These are phyloP conservation scores for Drosophila fuyamai DNA, from an alignment of 1,140 invertebrate genomes.

Conservation along the genomic window DNA sequence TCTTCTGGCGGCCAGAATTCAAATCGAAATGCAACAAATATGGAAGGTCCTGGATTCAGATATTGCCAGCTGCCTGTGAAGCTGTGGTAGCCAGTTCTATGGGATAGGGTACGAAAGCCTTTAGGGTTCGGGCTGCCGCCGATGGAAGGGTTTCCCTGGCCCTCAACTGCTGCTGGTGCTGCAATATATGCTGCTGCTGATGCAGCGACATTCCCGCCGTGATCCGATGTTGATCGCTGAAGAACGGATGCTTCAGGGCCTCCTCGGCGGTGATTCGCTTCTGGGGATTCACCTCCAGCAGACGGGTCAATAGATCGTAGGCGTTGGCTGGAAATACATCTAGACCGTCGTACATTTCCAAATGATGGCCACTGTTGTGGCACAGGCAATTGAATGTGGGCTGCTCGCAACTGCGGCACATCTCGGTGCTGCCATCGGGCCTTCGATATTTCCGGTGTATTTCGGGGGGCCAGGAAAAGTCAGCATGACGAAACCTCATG, in stretches of 20 bases:
- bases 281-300: constrained; percentile 98
- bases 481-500: constrained; percentile 83
- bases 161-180: constrained; percentile 22
- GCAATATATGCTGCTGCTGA: constrained; percentile 18
- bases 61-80: background rate
- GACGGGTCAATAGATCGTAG: constrained; percentile 99
- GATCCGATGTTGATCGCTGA: constrained; percentile 65
- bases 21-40: constrained; percentile 5
- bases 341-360: constrained; percentile 60
- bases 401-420: constrained; percentile 78
- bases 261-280: constrained; percentile 99
- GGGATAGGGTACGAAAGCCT: constrained; percentile 33
- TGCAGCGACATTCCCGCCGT: constrained; percentile 30
- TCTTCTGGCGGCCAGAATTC: constrained; percentile 1
- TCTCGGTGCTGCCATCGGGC: constrained; percentile 66
- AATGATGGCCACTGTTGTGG: constrained; percentile 49
- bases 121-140: constrained; percentile 30
- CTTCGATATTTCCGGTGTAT: constrained; percentile 54
- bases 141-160: constrained; percentile 28
- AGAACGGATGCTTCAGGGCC: constrained; percentile 97
- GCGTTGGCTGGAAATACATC: constrained; percentile 86
- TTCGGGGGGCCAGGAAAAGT: constrained; percentile 61
- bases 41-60: background rate
- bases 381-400: constrained; percentile 74
- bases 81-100: constrained; percentile 1